Evolutionary conservation across 2,888 invertebrate species (phyloP), one percentile per base, ranked within the genome.

Genomic region (Helobdella robusta): DNA sequence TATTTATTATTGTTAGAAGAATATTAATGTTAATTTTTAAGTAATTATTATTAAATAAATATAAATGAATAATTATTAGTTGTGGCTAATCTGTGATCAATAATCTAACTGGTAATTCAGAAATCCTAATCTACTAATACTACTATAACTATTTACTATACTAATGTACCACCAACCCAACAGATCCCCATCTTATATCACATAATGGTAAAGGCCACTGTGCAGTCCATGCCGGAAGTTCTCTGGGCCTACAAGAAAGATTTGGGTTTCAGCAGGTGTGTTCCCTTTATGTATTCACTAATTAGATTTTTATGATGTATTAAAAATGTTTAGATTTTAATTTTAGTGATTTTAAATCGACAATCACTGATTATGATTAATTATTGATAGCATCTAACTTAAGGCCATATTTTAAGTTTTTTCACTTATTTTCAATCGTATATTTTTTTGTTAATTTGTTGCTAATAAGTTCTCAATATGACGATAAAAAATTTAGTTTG

Each of bases 181-280:
- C 46, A 66, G 66, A 62, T 66, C 20, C 66, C 66, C 20, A 90
- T 95, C 77, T 82, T 99, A 2, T 95, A 98, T 83, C 95, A 98
- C 76, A 94, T 99, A 86, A 81, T 99, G 54, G 87, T 92, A 0
- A 98, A 98, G 81, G 89, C 95, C 0, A 86, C 87, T 60, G 88
- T 95, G 0, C 91, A 91, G 80, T 86, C 93, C 0, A 84, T 95
- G 48, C 97, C 97, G 0, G 87, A 88, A 52, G 92, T 99, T 0
- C 81, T 98, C 11, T 98, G 98, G 98, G 98, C 98, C 78, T 98
- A 98, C 80, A 99, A 98, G 74, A 84, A 95, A 86, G 90, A 92
- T 76, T 85, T 91, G 73, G 89, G 89, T 32, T 90, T 91, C 71
- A 89, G 88, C 81, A 89, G 88, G 88, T 79, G 11, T 25, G 6